Evolutionary conservation across 1,140 invertebrate species (phyloP).

Genomic region (Tribolium madens): DNA sequence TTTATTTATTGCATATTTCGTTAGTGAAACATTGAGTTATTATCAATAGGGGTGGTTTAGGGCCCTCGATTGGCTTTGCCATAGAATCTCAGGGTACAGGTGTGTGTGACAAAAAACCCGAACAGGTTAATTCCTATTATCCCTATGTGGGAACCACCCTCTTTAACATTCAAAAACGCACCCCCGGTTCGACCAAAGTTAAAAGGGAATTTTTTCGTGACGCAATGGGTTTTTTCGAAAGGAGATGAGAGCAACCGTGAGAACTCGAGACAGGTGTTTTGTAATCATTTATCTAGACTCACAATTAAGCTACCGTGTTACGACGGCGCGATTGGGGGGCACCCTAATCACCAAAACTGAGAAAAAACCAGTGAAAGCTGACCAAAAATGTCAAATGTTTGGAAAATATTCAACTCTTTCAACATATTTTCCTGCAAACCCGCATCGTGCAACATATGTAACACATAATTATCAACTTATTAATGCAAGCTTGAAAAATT

Average conservation of each 20-base stretch:
- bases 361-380: background rate
- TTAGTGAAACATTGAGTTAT: too few species aligned
- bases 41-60: too few species aligned
- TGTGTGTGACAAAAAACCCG: slow-evolving; percentile 31
- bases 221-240: slow-evolving; percentile 21
- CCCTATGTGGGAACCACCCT: slow-evolving; percentile 60
- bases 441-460: background rate
- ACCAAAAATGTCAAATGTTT: background rate
- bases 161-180: slow-evolving; percentile 12
- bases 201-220: slow-evolving; percentile 9
- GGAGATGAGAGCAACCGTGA: slow-evolving; percentile 53
- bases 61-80: too few species aligned
- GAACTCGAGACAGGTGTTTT: slow-evolving; percentile 59
- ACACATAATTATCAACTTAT: background rate
- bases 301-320: slow-evolving; percentile 57
- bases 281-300: slow-evolving; percentile 54
- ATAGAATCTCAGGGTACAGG: too few species aligned
- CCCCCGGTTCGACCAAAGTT: too few species aligned
- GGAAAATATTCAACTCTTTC: background rate
- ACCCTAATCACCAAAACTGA: too few species aligned
- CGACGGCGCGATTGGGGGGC: slow-evolving; percentile 31
- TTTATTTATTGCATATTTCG: too few species aligned
- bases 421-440: background rate
- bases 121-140: slow-evolving; percentile 62
- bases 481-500: background rate